A percentile compares a stretch with the other conserved stretches of the same genome.
Evolutionary conservation across 2,888 invertebrate species (phyloP).

Genomic region (Athrips mouffetella): DNA sequence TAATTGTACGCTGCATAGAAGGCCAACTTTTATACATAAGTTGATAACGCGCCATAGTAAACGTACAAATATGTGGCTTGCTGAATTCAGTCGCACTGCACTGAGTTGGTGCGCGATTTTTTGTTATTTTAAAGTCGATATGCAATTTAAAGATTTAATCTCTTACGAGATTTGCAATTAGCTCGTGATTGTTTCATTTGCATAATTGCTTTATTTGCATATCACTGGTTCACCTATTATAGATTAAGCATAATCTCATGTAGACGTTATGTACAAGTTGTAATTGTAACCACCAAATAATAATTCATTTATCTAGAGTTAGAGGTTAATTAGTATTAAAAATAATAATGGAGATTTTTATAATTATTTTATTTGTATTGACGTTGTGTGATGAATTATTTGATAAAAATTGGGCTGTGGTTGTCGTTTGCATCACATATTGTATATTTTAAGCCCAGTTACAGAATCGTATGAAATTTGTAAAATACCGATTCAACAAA

Average conservation of each 20-base stretch:
- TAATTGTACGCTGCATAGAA: neutral
- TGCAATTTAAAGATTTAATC: too few species aligned
- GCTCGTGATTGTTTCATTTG: too few species aligned
- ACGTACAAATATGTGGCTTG: too few species aligned
- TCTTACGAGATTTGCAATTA: too few species aligned
- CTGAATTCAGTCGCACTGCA: neutral
- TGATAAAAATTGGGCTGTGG: conserved; percentile 48
- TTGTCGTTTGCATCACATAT: conserved; percentile 55
- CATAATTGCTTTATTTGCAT: too few species aligned
- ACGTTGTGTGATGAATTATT: neutral
- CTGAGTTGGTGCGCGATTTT: neutral
- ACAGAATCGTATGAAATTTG: neutral
- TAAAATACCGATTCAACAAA: too few species aligned
- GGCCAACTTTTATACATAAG: neutral
- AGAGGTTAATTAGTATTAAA: conserved; percentile 30
- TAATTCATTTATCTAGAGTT: conserved; percentile 60
- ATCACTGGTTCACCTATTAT: conserved; percentile 24
- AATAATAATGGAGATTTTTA: conserved; percentile 28
- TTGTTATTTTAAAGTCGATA: neutral
- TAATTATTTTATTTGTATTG: conserved; percentile 15
- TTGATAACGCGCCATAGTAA: too few species aligned
- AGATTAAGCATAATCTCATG: conserved; percentile 60
- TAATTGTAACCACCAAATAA: conserved; percentile 76
- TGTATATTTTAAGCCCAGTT: neutral
- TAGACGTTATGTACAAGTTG: conserved; percentile 67